Base-by-base conservation (phyloP, 1,140 invertebrate genomes). In the Oedothorax gibbosus region DNA sequence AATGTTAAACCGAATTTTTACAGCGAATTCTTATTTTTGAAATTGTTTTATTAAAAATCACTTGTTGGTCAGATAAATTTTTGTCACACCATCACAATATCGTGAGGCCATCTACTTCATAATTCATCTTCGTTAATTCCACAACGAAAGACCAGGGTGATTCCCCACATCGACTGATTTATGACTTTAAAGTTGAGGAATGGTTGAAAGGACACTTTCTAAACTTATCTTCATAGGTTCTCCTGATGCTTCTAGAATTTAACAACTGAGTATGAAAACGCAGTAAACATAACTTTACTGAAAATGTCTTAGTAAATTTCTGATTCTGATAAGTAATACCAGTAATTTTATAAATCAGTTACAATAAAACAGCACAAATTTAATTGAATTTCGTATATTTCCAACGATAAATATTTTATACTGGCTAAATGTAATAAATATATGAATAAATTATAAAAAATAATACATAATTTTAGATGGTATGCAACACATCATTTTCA, bases 101-200 rank as follows among this genome's bases (percentile, higher is more conserved):
- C 35, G 35, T 35, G 35, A 35, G 35, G 65, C n/a, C 18, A 35
- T 35, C 15, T 68, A 5, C 14, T 80, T 71, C 71, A 68, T 72
- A 82, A 82, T 82, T 82, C 80, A 57, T 82, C 80, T 82, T 82
- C 80, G 69, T 82, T 82, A 82, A 82, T 49, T 72, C 69, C 69
- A 12, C n/a, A 20, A n/a, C 8, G 53, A 57, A 68, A 73, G 54
- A 53, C 78, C 20, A 51, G n/a, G 14, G 21, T 35, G 57, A 64
- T 56, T 75, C 18, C 18, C 51, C 0, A 8, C 35, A 82, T 82
- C 80, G 73, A 82, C 73, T 82, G 80, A 82, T 82, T 82, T 82
- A 82, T 64, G 80, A 68, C 35, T 56, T 14, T 14, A 12, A 57
- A 57, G 53, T 75, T 75, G 14, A 35, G 15, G 35, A 57, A 14